A percentile compares a stretch with the other conserved stretches of the same genome.
phyloP scores from a whole-genome alignment of 2,113 vertebrate genomes.

The Chlorodrepanis virens region DNA sequence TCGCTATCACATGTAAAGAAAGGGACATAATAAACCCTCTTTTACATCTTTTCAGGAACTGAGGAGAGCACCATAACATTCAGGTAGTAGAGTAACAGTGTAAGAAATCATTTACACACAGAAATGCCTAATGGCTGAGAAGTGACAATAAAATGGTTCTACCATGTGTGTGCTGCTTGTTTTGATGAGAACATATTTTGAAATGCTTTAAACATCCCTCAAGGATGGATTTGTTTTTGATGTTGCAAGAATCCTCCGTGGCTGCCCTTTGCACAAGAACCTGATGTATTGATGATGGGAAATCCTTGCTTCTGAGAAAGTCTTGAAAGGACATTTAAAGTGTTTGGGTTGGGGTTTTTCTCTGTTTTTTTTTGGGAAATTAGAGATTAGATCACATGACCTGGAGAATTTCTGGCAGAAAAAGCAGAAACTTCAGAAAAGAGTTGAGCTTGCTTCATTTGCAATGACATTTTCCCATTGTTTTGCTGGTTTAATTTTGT shows the following conservation, averaged over 20 bases:
- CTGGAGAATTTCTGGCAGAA: not conserved
- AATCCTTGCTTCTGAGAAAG: constrained; percentile 55
- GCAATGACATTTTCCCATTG: not conserved
- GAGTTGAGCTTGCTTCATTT: not conserved
- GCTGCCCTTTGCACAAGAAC: constrained; percentile 61
- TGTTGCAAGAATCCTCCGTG: constrained; percentile 53
- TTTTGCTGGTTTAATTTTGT: not conserved
- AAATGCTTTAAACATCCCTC: constrained; percentile 34
- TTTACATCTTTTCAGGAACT: constrained; percentile 41
- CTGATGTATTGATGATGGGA: not conserved
- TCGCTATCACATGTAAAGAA: constrained; percentile 24
- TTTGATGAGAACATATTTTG: constrained; percentile 41
- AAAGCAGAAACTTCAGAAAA: not conserved
- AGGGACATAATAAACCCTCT: constrained; percentile 11
- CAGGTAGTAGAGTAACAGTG: constrained; percentile 2
- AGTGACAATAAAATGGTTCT: constrained; percentile 27
- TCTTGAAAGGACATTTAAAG: constrained; percentile 14
- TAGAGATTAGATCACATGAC: not conserved
- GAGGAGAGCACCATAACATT: not conserved
- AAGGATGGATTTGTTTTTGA: constrained; percentile 43
- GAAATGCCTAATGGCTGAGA: not conserved
- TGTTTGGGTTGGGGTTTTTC: not conserved
- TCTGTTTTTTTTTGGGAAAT: not conserved
- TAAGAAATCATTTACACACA: constrained; percentile 43
- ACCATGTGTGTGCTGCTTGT: not conserved